Evolutionary conservation across 2,113 vertebrate genomes (phyloP), one percentile per base, ranked within the genome.

Genomic region (Mesitornis unicolor): DNA sequence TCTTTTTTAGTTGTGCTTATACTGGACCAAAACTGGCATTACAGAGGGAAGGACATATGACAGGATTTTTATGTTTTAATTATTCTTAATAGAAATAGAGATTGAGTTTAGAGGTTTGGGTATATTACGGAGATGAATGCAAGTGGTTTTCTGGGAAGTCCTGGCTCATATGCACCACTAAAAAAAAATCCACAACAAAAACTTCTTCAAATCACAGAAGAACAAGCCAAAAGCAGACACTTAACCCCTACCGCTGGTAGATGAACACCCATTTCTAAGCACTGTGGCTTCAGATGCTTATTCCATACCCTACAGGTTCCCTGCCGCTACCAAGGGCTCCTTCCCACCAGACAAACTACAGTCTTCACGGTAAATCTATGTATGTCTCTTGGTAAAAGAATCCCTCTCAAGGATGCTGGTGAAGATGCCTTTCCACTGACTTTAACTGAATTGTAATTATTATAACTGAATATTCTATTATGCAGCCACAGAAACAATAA

Each of bases 341-440:
- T 35, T 64, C 47, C 51, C 38, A 64, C 31, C 81, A 91, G 51
- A 24, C 45, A 89, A 77, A 67, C 19, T 61, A 74, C 77, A 79
- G 40, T 18, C 40, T 25, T 31, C 45, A 9, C 0, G 0, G 33
- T 16, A 31, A 28, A 10, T 18, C 63, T 20, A 29, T 13, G 48
- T 43, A 33, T 14, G 28, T 13, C 79, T 73, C 79, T 45, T 29
- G 19, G 31, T 53, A 35, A 36, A 28, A 54, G 16, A 2, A 74
- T 24, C 50, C 56, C 47, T 13, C n/a, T 47, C 87, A 60, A 61
- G 65, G 42, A 68, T 13, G 35, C 64, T 69, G 47, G 51, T 36
- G 65, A 78, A 94, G 74, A 51, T 94, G 60, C 81, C 56, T 82
- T 87, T 81, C 84, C 69, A 36, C 56, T 35, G 47, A 50, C 77